Conservation (phyloP, 1,140 invertebrate species). For the Caenorhabditis brenneri region DNA sequence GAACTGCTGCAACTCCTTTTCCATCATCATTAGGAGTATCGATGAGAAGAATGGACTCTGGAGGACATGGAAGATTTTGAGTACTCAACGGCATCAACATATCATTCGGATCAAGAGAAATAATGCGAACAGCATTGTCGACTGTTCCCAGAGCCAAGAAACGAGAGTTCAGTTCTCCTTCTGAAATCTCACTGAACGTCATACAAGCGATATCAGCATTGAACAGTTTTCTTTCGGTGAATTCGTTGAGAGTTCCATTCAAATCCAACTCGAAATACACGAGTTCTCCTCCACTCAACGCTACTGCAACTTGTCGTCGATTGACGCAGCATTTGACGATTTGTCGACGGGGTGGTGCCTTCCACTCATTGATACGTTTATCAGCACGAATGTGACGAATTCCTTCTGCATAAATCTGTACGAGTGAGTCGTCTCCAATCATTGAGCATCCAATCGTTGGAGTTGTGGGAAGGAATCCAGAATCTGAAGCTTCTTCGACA, state of each 20-base stretch:
- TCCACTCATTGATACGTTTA: constrained; percentile 98
- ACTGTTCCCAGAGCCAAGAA: constrained; percentile 95
- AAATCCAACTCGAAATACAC: constrained; percentile 99
- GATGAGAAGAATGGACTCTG: constrained; percentile 94
- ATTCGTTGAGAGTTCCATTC: constrained; percentile 95
- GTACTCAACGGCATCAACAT: constrained; percentile 79
- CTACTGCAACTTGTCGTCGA: constrained; percentile 94
- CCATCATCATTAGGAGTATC: constrained; percentile 79
- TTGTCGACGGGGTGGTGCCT: constrained; percentile 92
- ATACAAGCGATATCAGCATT: constrained; percentile 94
- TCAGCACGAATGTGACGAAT: constrained; percentile 97
- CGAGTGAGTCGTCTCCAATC: constrained; percentile 93
- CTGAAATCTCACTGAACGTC: constrained; percentile 91
- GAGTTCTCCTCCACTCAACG: constrained; percentile 87
- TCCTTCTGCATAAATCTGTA: constrained; percentile 93
- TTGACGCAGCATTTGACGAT: constrained; percentile 98
- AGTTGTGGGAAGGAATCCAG: constrained; percentile 96
- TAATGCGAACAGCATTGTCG: constrained; percentile 95
- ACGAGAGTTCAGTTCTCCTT: constrained; percentile 90
- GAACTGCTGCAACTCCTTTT: constrained; percentile 76
- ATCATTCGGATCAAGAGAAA: constrained; percentile 86
- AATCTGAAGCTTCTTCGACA: constrained; percentile 99
- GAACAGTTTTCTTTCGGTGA: constrained; percentile 78
- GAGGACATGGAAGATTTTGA: constrained; percentile 92
- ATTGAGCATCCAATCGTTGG: constrained; percentile 95